Evolutionary conservation across 2,113 vertebrate species (phyloP), one percentile per base, ranked within the genome.

Genomic region (Larimichthys crocea): DNA sequence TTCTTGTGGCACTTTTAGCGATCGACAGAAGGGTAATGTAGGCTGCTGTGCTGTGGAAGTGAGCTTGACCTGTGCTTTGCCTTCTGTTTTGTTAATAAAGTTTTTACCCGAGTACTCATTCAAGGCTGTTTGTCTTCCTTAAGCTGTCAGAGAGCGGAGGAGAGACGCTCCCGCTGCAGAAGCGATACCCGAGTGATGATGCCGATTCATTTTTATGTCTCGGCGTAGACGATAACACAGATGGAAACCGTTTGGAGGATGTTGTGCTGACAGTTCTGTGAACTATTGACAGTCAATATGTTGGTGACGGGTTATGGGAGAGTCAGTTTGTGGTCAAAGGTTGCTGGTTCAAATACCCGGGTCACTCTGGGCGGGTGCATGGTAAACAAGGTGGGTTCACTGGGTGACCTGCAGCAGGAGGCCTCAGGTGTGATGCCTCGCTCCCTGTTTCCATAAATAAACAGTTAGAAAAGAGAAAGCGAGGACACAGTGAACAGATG

Each of bases 51-150:
- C 76, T 87, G 53, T 90, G 75, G 89, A 63, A 80, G 71, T 92
- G 80, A 90, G 86, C 89, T 91, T 87, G 78, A 90, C 86, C 88
- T 93, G 85, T 94, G 92, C 92, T 94, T 93, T 89, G 86, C 90
- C 87, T 87, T 94, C 89, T 86, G 88, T 89, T 94, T 94, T 93
- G 88, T 90, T 95, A 94, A 93, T 95, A 94, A 94, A 95, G 91
- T 94, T 95, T 96, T 85, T 93, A 94, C 83, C 82, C 77, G 46
- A 75, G 42, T 63, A 48, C 22, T 4, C 19, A 63, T 17, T 20
- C 7, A 22, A 29, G 56, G 20, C 12, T 75, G 6, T 22, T 65
- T 24, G 26, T n/a, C 17, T 60, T 40, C n/a, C 12, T 40, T 3
- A 22, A 15, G 10, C 10, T 57, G 40, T 9, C 35, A 22, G 44